These are phyloP conservation scores for Morpho helenor DNA, from an alignment of 2,888 invertebrate genomes.

Conservation along the genomic window DNA sequence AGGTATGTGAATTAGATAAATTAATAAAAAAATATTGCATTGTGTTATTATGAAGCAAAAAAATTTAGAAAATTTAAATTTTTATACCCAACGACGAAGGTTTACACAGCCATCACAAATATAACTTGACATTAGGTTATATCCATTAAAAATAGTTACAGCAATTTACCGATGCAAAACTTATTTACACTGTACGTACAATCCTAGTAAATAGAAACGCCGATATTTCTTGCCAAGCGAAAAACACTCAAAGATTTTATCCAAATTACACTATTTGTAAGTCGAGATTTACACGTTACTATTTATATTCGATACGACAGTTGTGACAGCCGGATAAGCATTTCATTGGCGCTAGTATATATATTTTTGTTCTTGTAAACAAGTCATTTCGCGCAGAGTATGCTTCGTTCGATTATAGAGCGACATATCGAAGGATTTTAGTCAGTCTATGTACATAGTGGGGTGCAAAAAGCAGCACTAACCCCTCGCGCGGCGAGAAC, in stretches of 20 bases:
- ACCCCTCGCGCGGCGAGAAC: conserved; percentile 67
- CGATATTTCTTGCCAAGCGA: conserved; percentile 21
- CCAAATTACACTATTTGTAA: conserved; percentile 33
- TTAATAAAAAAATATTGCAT: too few relatives aligned
- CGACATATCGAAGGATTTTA: conserved; percentile 66
- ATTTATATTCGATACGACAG: conserved; percentile 48
- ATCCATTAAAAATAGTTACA: conserved; percentile 51
- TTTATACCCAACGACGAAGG: conserved; percentile 65
- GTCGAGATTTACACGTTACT: conserved; percentile 50
- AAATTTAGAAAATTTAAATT: conserved; percentile 20
- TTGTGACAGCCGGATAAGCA: conserved; percentile 52
- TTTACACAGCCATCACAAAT: conserved; percentile 68
- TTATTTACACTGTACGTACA: conserved; percentile 26
- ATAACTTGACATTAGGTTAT: conserved; percentile 64
- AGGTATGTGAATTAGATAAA: too few relatives aligned
- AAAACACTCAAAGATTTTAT: conserved; percentile 27
- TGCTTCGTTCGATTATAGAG: conserved; percentile 32
- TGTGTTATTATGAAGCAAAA: not conserved
- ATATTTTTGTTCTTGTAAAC: conserved; percentile 22
- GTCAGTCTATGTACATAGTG: conserved; percentile 58
- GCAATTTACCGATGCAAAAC: conserved; percentile 41
- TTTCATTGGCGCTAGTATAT: conserved; percentile 25
- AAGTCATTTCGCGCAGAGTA: conserved; percentile 19
- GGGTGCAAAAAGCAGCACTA: conserved; percentile 56
- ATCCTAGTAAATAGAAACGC: conserved; percentile 32